Evolutionary conservation across 2,888 invertebrate species (phyloP).

Genomic region (Leptinotarsa rubiginosa): DNA sequence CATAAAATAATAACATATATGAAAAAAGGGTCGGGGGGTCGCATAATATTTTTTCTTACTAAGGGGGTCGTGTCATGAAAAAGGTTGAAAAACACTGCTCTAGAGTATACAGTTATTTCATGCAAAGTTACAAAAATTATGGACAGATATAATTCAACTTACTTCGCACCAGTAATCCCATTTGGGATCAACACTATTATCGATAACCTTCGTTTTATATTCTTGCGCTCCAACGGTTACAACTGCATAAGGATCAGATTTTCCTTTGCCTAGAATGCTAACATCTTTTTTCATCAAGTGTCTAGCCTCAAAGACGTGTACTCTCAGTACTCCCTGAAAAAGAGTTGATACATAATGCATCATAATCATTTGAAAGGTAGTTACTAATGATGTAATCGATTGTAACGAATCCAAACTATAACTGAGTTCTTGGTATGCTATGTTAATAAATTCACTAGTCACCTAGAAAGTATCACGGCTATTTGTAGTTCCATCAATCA

Average conservation of each 20-base stretch:
- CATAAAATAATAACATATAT: too few species aligned
- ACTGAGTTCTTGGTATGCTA: too few species aligned
- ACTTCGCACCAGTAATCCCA: conserved; percentile 99
- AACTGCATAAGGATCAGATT: conserved; percentile 97
- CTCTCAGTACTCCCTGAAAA: conserved; percentile 88
- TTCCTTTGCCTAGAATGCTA: conserved; percentile 89
- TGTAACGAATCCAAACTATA: too few species aligned
- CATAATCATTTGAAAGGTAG: neutral
- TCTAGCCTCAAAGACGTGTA: conserved; percentile 94
- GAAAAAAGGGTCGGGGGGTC: too few species aligned
- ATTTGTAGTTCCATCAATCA: too few species aligned
- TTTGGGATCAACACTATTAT: conserved; percentile 93
- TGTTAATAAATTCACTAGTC: too few species aligned
- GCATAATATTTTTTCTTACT: too few species aligned
- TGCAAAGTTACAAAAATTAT: neutral
- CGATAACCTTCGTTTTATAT: conserved; percentile 93
- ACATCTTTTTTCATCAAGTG: conserved; percentile 97
- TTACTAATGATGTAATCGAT: too few species aligned
- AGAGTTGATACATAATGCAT: conserved; percentile 1
- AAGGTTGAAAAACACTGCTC: too few species aligned
- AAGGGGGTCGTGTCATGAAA: too few species aligned
- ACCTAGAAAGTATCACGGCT: too few species aligned
- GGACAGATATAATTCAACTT: conserved; percentile 55
- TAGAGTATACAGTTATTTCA: conserved; percentile 28
- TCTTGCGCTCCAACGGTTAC: conserved; percentile 93